Evolutionary conservation across 1,140 invertebrate species (phyloP).

Genomic region (Leptinotarsa lineolata): DNA sequence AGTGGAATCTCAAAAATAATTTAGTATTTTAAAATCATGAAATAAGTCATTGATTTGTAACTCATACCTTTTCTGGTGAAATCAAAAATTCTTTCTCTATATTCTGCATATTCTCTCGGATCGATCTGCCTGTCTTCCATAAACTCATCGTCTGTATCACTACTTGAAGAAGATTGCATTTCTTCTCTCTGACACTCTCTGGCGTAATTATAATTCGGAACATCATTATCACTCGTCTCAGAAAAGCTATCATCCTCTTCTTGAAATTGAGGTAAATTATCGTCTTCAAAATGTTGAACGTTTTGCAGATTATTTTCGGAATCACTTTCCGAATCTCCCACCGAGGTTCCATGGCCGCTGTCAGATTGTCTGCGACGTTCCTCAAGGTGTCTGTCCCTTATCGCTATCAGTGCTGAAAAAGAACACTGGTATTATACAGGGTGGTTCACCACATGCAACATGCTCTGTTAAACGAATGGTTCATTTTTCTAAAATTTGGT

Average conservation of each 20-base stretch:
- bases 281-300: conserved; percentile 20
- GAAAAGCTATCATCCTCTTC: conserved; percentile 7
- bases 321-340: conserved; percentile 49
- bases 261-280: neutral
- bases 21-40: neutral
- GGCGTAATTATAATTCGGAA: conserved; percentile 31
- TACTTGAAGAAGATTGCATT: conserved; percentile 13
- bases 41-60: no score
- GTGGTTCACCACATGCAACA: no score
- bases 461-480: no score
- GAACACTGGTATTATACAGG: no score
- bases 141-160: conserved; percentile 41
- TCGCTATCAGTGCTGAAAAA: conserved; percentile 39
- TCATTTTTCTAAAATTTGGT: no score
- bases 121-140: conserved; percentile 42
- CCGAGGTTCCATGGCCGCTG: conserved; percentile 50
- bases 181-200: conserved; percentile 28
- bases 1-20: neutral
- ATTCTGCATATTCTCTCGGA: conserved; percentile 44
- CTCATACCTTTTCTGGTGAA: conserved; percentile 40
- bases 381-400: conserved; percentile 35
- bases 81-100: conserved; percentile 50
- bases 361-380: conserved; percentile 38
- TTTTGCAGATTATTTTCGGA: conserved; percentile 30
- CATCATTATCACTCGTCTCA: conserved; percentile 33